Base-by-base conservation (phyloP, 2,113 vertebrate species). In the Clarias magur region DNA sequence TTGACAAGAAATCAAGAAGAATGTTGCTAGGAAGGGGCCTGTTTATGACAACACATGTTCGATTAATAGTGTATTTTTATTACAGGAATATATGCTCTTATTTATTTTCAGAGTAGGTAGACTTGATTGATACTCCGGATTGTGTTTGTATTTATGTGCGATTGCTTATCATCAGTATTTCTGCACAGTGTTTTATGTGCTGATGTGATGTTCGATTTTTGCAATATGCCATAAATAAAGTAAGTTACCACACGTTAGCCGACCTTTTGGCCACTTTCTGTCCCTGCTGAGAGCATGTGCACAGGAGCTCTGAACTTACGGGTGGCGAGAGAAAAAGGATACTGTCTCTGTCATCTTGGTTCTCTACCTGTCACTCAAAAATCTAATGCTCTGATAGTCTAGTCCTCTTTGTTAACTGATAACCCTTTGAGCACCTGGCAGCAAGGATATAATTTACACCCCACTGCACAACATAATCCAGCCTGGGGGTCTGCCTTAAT, bases 401-500 rank as follows among this genome's bases (percentile, higher is more conserved):
- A 83, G 84, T 87, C 91, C 86, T 92, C 79, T 91, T 91, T 94
- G 91, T 93, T 93, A 93, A 91, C 89, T 95, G 89, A 75, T 95
- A 96, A 97, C 95, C 95, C 94, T 97, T 97, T 97, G 95, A 96
- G 95, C 89, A 88, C 95, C 95, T 96, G 94, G 94, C 94, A 91
- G 92, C 88, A 90, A 92, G 19, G 91, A 75, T 12, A 80, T 70
- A 17, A 23, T 53, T 38, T 27, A 56, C 9, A 0, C 15, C 34
- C 2, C 8, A 42, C 75, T 7, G 8, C 60, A 25, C 12, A 34
- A 19, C n/a, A 9, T 16, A 48, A 68, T 30, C n/a, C n/a, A 79
- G 76, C 76, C 72, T 53, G n/a, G 16, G 21, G 27, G 72, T 17
- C 48, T 78, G 25, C 30, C 76, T 42, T 75, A 13, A 48, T 21